Percentiles rank a stretch among this genome's conserved stretches.
Evolutionary conservation across 2,797 vertebrate genomes (phyloP).

Genomic region (Siniperca undulata): DNA sequence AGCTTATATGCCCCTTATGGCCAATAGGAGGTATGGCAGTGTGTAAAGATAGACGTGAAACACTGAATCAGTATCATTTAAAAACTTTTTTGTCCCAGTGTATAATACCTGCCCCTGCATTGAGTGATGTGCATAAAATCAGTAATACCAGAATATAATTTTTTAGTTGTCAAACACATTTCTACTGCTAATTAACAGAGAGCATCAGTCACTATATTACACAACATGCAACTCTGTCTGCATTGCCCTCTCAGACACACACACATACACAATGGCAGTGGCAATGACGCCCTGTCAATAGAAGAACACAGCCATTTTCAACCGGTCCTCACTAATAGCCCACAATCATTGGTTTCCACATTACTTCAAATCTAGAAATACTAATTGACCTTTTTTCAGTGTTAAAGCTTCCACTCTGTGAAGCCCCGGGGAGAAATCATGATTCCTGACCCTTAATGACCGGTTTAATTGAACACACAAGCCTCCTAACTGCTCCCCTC

Average conservation of each 20-base stretch:
- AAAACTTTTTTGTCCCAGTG: not conserved
- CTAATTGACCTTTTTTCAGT: slow-evolving; percentile 39
- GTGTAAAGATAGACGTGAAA: not conserved
- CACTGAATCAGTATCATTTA: not conserved
- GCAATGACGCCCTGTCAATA: slow-evolving; percentile 4
- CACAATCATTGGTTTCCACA: slow-evolving; percentile 65
- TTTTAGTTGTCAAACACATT: not conserved
- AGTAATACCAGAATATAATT: not conserved
- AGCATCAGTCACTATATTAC: not conserved
- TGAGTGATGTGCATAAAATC: not conserved
- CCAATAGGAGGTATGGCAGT: not conserved
- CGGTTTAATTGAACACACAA: slow-evolving; percentile 34
- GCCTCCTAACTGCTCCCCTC: slow-evolving; percentile 20
- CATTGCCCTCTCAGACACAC: not conserved
- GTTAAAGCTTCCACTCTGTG: slow-evolving; percentile 8
- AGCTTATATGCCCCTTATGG: not conserved
- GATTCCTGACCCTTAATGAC: slow-evolving; percentile 38
- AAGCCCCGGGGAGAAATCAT: slow-evolving; percentile 39
- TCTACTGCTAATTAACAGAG: not conserved
- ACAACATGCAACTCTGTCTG: not conserved
- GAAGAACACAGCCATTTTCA: slow-evolving; percentile 31
- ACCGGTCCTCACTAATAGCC: slow-evolving; percentile 28
- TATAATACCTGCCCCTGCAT: not conserved
- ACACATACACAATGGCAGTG: not conserved
- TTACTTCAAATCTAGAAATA: slow-evolving; percentile 48